Base-by-base conservation (phyloP, 2,797 vertebrate species). In the Coccyzus lansbergi region DNA sequence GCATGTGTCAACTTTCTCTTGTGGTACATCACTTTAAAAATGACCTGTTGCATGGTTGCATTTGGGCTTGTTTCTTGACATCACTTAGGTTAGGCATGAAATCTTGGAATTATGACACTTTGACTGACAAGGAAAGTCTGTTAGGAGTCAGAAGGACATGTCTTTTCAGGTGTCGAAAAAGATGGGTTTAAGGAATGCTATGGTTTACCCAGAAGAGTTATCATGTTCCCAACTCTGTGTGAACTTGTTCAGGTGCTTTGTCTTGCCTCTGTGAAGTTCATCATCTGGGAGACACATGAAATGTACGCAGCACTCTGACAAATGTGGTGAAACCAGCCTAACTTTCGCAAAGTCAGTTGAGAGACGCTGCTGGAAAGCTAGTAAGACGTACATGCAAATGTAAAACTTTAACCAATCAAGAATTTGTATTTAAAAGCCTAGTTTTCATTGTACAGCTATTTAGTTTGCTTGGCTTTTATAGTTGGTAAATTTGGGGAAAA, bases 391-490 rank as follows among this genome's bases (percentile, higher is more conserved):
- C 58, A 34, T 76, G 75, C 70, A 93, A 86, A 80, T 91, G 36
- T 63, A 63, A 59, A 84, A 38, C 25, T 78, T 65, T 0, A 68
- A 20, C 59, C 86, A 59, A 79, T 84, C 11, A 12, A 72, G 36
- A 76, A 79, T 84, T 84, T 86, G 26, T 88, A 44, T 88, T 84
- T 94, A 55, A 72, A 94, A 82, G n/a, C 72, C 78, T 7, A 56
- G 12, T 40, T 91, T 84, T 93, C 40, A 8, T 77, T 83, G 33
- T 49, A 25, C 44, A 13, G 22, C 12, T 91, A 15, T 68, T 95
- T 91, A 87, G 60, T 91, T 87, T 91, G 40, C 71, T 77, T 44
- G 60, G 34, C 71, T 88, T 95, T 67, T 83, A 52, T 74, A 82
- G 44, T 64, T 31, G 2, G 77, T 92, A 86, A 83, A 94, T 93